Conservation (phyloP, 2,113 vertebrate species). For the Lepidiolamprologus cunningtoni region DNA sequence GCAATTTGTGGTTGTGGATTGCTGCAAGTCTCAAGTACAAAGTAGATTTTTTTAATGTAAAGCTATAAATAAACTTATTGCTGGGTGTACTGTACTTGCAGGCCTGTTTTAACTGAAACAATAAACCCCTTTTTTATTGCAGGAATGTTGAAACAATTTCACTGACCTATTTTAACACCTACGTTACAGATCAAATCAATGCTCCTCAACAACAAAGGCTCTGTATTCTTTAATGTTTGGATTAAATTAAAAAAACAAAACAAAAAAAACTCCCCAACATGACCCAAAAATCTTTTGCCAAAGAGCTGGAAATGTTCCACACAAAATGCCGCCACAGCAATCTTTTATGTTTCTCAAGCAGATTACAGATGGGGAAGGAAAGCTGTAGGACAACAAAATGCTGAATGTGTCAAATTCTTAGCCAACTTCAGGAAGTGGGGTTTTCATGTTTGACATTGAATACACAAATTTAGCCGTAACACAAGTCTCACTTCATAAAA, state of each 20-base stretch:
- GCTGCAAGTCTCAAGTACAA: not conserved
- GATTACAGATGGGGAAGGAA: conserved; percentile 29
- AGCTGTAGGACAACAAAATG: conserved; percentile 18
- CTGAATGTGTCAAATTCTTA: conserved; percentile 27
- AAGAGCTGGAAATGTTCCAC: conserved; percentile 23
- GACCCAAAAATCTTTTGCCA: conserved; percentile 11
- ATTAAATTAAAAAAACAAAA: not conserved
- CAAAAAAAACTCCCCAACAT: not conserved
- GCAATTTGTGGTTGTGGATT: not conserved
- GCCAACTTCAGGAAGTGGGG: conserved; percentile 29
- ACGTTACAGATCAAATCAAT: not conserved
- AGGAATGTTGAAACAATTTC: not conserved
- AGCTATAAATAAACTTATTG: not conserved
- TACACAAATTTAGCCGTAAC: not conserved
- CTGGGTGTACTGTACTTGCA: not conserved
- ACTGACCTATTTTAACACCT: conserved; percentile 15
- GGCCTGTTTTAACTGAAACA: not conserved
- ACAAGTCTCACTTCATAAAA: not conserved
- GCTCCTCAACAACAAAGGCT: not conserved
- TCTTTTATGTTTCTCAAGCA: conserved; percentile 38
- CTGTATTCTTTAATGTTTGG: not conserved
- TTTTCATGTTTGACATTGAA: conserved; percentile 16
- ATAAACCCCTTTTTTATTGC: not conserved
- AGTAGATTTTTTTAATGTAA: not conserved
- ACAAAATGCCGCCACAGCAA: conserved; percentile 28